phyloP scores from a whole-genome alignment of 2,797 vertebrate species.

The Fundulus diaphanus region DNA sequence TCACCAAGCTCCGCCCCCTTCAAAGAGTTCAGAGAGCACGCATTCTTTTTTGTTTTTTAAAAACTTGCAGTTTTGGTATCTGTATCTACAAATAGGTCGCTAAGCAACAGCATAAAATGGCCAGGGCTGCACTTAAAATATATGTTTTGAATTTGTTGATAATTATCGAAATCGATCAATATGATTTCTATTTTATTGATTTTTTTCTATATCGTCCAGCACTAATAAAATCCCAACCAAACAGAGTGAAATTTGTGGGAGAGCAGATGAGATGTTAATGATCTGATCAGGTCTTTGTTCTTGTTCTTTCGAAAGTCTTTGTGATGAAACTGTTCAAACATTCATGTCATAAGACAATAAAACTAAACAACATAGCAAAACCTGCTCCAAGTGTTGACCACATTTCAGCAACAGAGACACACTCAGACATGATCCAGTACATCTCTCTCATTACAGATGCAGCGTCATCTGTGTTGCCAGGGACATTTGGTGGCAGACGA shows the following conservation, averaged over 20 bases:
- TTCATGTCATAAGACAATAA: constrained; percentile 29
- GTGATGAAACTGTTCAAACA: constrained; percentile 43
- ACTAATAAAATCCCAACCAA: not conserved
- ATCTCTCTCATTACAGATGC: constrained; percentile 73
- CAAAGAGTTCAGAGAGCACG: no score
- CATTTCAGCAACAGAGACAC: constrained; percentile 33
- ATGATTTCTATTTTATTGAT: no score
- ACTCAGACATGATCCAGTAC: constrained; percentile 26
- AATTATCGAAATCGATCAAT: no score
- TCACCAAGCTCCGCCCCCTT: no score
- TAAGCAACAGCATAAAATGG: no score
- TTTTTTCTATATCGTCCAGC: no score
- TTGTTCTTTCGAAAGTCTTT: constrained; percentile 17
- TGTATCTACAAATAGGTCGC: no score
- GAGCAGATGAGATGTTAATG: no score
- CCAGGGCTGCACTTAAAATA: no score
- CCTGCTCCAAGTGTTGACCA: constrained; percentile 45
- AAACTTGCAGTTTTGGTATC: no score
- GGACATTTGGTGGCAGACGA: constrained; percentile 79
- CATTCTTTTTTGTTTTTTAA: no score
- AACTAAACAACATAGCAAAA: constrained; percentile 39
- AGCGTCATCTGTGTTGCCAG: constrained; percentile 75
- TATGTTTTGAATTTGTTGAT: no score
- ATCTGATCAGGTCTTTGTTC: constrained; percentile 2
- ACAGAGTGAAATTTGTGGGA: not conserved